A percentile compares a stretch with the other conserved stretches of the same genome.
These are phyloP conservation scores for Epinephelus moara DNA, from an alignment of 2,113 vertebrate genomes.

Conservation along the genomic window DNA sequence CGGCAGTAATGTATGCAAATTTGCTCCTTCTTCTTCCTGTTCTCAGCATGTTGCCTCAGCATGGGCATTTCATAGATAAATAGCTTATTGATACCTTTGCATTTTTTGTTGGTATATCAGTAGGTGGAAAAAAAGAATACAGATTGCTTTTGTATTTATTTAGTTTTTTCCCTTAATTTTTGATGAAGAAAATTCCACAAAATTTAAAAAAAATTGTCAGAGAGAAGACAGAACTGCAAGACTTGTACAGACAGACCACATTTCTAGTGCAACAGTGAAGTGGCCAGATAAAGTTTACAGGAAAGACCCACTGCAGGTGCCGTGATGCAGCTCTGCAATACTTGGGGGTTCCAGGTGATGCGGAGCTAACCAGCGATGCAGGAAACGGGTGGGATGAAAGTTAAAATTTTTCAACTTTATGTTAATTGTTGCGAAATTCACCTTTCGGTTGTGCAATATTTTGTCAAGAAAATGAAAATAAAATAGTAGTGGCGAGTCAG, in stretches of 20 bases:
- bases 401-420: too few relatives aligned
- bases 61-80: neutral
- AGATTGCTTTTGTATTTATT: neutral
- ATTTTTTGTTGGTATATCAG: neutral
- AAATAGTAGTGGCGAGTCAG: neutral
- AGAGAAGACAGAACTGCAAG: neutral
- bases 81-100: neutral
- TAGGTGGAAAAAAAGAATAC: neutral
- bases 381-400: neutral
- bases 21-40: neutral
- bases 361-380: neutral
- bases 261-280: neutral
- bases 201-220: neutral
- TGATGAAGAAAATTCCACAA: neutral
- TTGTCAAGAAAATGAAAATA: neutral
- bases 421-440: too few relatives aligned
- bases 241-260: neutral
- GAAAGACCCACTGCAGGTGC: too few relatives aligned
- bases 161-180: neutral
- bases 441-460: neutral
- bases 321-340: neutral
- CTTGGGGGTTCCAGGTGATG: neutral
- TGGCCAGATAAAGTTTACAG: neutral
- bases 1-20: conserved; percentile 87
- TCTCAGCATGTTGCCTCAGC: neutral